Evolutionary conservation across 2,888 invertebrate genomes (phyloP).

Genomic region (Drosophila trichaetosa): DNA sequence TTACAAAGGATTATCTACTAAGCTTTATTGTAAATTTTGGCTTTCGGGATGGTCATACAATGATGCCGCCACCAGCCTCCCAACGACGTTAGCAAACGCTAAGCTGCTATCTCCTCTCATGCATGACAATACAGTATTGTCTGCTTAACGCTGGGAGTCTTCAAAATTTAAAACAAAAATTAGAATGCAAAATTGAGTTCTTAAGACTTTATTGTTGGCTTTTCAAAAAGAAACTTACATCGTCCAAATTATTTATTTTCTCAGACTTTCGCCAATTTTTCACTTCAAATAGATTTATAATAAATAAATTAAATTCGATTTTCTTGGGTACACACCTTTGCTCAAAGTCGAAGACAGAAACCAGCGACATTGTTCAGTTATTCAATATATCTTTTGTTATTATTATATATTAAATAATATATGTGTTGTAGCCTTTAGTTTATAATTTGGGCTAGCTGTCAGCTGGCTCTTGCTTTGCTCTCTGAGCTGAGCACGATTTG

Average conservation of each 20-base stretch:
- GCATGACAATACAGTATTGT: neutral
- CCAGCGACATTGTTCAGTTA: constrained; percentile 82
- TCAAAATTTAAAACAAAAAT: too few relatives aligned
- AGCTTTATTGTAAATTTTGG: constrained; percentile 89
- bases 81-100: constrained; percentile 44
- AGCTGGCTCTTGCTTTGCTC: constrained; percentile 4
- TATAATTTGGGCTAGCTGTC: neutral
- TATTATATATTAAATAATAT: neutral
- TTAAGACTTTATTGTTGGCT: too few relatives aligned
- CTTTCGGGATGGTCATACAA: constrained; percentile 88
- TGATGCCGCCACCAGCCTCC: constrained; percentile 89
- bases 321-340: constrained; percentile 62
- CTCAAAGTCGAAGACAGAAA: constrained; percentile 92
- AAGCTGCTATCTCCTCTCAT: constrained; percentile 18
- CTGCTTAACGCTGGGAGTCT: too few relatives aligned
- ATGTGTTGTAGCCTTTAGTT: neutral
- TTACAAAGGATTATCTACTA: constrained; percentile 93
- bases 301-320: too few relatives aligned
- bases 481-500: constrained; percentile 10
- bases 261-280: too few relatives aligned
- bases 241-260: too few relatives aligned
- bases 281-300: too few relatives aligned
- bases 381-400: neutral
- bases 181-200: too few relatives aligned
- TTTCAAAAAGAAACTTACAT: too few relatives aligned